Conservation (phyloP, 2,113 vertebrate species). For the pig (Sus scrofa) region DNA sequence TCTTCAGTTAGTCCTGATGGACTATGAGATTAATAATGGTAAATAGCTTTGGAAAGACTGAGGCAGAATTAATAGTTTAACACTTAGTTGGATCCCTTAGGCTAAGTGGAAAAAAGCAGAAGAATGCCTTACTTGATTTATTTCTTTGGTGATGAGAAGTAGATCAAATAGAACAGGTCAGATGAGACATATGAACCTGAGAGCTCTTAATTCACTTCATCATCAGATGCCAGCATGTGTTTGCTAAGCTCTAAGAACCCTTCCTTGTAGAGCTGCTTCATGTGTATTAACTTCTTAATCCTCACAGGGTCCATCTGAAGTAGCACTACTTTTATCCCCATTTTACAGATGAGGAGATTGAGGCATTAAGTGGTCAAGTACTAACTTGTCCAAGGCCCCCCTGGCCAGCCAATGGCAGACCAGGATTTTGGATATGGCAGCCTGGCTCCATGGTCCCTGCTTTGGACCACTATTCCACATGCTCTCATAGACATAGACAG, state of each 20-base stretch:
- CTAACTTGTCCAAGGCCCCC: not conserved
- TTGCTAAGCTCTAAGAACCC: not conserved
- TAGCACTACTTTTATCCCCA: not conserved
- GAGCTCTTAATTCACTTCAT: not conserved
- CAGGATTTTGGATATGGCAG: not conserved
- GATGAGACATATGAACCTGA: not conserved
- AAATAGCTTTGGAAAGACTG: slow-evolving; percentile 12
- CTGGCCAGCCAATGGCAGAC: not conserved
- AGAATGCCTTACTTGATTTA: not conserved
- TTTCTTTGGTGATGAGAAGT: not conserved
- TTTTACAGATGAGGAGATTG: not conserved
- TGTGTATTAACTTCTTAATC: not conserved
- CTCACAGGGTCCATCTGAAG: not conserved
- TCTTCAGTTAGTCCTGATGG: not conserved
- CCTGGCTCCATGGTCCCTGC: not conserved
- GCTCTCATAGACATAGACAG: not conserved
- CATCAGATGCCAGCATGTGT: not conserved
- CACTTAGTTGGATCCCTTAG: not conserved
- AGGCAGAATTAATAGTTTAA: not conserved
- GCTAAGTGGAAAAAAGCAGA: not conserved
- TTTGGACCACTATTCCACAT: not conserved
- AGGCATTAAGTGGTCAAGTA: not conserved
- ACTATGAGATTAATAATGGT: slow-evolving; percentile 1
- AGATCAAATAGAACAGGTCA: not conserved
- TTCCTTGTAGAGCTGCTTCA: not conserved